These are phyloP conservation scores for Lasioglossum oenotherae DNA, from an alignment of 2,888 invertebrate species.

Conservation along the genomic window DNA sequence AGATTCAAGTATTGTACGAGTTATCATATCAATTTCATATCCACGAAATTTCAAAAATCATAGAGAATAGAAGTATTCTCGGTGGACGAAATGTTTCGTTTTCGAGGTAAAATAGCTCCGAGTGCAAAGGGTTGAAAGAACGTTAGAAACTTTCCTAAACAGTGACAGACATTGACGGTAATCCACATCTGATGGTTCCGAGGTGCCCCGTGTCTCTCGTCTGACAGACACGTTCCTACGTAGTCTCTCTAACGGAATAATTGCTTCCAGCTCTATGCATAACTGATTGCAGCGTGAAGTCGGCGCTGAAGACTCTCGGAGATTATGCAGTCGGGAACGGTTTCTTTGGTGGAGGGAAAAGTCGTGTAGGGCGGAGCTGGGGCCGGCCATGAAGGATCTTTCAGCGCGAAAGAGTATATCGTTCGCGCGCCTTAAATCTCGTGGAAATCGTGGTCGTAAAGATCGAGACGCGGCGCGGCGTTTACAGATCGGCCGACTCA, in stretches of 20 bases:
- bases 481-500: conserved; percentile 44
- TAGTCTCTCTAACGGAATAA: neutral
- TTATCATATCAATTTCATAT: no score
- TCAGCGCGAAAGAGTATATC: conserved; percentile 41
- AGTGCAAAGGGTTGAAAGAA: neutral
- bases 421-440: conserved; percentile 54
- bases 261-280: neutral
- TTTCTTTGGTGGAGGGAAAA: conserved; percentile 33
- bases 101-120: no score
- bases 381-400: conserved; percentile 25
- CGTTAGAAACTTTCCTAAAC: neutral
- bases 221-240: neutral
- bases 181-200: neutral
- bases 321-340: neutral
- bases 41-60: no score
- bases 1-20: no score
- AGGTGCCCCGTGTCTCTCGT: neutral
- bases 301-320: neutral
- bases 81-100: no score
- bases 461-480: neutral
- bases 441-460: conserved; percentile 48
- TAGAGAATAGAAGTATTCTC: no score
- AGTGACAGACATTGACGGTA: neutral
- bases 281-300: conserved; percentile 5
- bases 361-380: conserved; percentile 37